Base-by-base conservation (phyloP, 1,140 invertebrate genomes). In the Apis cerana region DNA sequence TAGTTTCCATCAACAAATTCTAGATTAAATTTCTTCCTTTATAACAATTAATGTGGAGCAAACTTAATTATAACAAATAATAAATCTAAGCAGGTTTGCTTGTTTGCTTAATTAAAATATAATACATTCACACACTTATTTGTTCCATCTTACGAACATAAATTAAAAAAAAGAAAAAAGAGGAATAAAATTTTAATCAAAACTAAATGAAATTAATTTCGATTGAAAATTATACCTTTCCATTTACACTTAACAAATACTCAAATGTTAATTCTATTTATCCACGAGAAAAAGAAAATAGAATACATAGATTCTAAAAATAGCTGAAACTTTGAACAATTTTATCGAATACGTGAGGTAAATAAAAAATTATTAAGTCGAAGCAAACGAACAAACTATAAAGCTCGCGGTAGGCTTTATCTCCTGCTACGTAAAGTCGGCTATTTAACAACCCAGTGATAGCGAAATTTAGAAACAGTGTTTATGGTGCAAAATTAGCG, bases 371-470 rank as follows among this genome's bases (percentile, higher is more conserved):
- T 64, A 8, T 1, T 17, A 54, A 52, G 52, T 52, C 21, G 54
- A 56, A 82, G 81, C 81, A 82, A 82, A 71, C 81, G 81, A 82
- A 78, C 75, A 78, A 70, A 82, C 81, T 48, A 17, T 15, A 43
- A 43, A 43, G 27, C n/a, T 54, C 54, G 43, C 54, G 48, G 27
- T 76, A 54, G 19, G 56, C 33, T 58, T 64, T 82, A 64, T 77
- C 75, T 69, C 50, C 62, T 61, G 54, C 76, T 61, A 64, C 80
- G 65, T 78, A 84, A 59, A 48, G 69, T 83, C 56, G 56, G 70
- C 62, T 74, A 68, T 68, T 84, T 90, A 89, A 89, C 90, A 90
- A 91, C 91, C 90, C 90, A 87, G 91, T 91, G 91, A 91, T 89
- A 82, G 86, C 84, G 80, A 85, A 85, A 87, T 85, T 88, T 91